phyloP scores from a whole-genome alignment of 2,888 invertebrate species.

The Latrodectus hesperus region DNA sequence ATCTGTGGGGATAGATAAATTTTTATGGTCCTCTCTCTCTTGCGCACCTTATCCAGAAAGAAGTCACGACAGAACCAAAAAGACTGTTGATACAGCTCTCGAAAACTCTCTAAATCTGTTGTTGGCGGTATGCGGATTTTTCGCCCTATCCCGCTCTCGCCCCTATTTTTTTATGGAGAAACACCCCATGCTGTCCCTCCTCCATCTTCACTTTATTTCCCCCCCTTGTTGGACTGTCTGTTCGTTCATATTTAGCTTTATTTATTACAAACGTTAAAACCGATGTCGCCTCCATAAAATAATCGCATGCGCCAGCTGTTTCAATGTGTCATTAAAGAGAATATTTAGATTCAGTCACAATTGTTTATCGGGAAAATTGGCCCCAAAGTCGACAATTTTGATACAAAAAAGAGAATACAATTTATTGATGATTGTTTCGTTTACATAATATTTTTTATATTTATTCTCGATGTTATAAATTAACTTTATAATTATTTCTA shows the following conservation, averaged over 20 bases:
- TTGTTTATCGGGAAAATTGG: no score
- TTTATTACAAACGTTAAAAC: constrained; percentile 24
- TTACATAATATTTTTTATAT: no score
- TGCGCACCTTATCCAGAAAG: constrained; percentile 31
- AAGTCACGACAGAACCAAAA: constrained; percentile 49
- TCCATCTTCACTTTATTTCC: background rate
- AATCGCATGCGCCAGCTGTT: constrained; percentile 54
- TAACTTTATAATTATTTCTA: no score
- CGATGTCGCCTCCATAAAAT: constrained; percentile 48
- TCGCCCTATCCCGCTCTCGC: background rate
- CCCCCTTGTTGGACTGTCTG: no score
- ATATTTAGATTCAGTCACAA: no score
- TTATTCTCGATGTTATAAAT: no score
- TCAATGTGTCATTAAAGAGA: constrained; percentile 23
- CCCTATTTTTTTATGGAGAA: constrained; percentile 1
- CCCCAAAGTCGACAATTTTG: no score
- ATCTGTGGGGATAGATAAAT: constrained; percentile 29
- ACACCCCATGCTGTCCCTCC: constrained; percentile 3
- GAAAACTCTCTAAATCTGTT: constrained; percentile 60
- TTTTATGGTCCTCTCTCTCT: constrained; percentile 9
- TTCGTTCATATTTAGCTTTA: background rate
- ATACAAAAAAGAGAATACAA: no score
- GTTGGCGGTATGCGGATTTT: constrained; percentile 53
- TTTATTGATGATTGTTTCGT: no score
- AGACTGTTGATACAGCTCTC: constrained; percentile 59